Conservation (phyloP, 37 sponge, comb jelly and placozoan genomes). For the Petrosia ficiformis region DNA sequence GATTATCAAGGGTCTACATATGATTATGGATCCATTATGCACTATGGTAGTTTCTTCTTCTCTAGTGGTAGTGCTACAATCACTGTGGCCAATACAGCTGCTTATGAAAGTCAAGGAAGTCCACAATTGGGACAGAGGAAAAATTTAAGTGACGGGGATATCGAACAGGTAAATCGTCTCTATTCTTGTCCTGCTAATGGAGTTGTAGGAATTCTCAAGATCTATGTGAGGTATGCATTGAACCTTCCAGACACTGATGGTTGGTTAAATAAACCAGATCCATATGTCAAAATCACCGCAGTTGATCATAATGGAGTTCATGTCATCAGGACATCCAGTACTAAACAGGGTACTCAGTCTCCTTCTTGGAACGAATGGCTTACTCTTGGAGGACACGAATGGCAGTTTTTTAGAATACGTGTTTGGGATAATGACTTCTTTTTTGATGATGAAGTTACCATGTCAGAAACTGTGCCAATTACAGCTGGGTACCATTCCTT, state of each 20-base stretch:
- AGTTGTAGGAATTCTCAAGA: background rate
- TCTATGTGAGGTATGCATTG: background rate
- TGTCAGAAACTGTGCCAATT: background rate
- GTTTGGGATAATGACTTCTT: constrained; percentile 7
- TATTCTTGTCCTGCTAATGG: background rate
- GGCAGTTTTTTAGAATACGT: constrained; percentile 8
- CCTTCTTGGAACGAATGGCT: background rate
- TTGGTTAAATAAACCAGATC: constrained; percentile 9
- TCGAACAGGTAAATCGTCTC: background rate
- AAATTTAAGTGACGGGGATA: background rate
- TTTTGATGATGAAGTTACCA: background rate
- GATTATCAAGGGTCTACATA: background rate
- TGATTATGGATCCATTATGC: background rate
- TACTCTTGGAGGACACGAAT: background rate
- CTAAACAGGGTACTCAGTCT: background rate
- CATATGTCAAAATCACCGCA: constrained; percentile 22
- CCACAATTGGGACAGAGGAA: background rate
- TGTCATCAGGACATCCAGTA: background rate
- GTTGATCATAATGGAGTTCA: background rate
- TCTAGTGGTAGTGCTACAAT: background rate
- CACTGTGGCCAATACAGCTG: background rate
- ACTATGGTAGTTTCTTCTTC: background rate
- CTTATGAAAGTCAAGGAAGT: constrained; percentile 1
- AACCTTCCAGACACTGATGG: constrained; percentile 19
- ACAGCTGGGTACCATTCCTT: background rate